Evolutionary conservation across 2,888 invertebrate species (phyloP), one percentile per base, ranked within the genome.

Genomic region (Drosophila leonis): DNA sequence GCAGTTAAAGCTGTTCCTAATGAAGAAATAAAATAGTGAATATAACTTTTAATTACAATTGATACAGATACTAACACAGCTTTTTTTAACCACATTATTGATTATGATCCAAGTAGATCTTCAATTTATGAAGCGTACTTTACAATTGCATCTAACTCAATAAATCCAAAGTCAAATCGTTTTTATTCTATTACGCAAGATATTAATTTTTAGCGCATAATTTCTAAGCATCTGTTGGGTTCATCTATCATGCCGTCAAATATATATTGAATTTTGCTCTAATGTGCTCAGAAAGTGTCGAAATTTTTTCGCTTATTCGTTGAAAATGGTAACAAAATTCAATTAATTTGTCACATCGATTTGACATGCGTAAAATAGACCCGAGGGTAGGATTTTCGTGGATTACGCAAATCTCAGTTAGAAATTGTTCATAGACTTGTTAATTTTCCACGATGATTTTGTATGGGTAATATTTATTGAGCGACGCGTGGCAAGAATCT

Each of bases 261-360:
- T 78, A 73, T 64, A 73, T 83, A 82, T 87, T 87, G 67, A 8
- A 61, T 74, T 71, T 60, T 37, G 46, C n/a, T n/a, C n/a, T 75
- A 85, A 78, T 75, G 60, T 56, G 46, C 35, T 60, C 37, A 42
- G 35, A 54, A 65, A 52, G 48, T 59, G 71, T 68, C 60, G 57
- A 73, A 41, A 56, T 66, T 68, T 74, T 55, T 24, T 65, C 29
- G 65, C 27, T 59, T 77, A 76, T 63, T 37, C 72, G 65, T 44
- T 51, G 20, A 64, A 78, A 76, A 74, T 78, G 70, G 75, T 69
- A 66, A 10, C 82, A 44, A 73, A 86, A 76, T 75, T 57, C 79
- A 86, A 90, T 86, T 80, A 88, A 80, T 90, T 83, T 86, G 85
- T 86, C 86, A 90, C 52, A 72, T 35, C 15, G 35, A 77, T 80